phyloP scores from a whole-genome alignment of 2,797 vertebrate genomes.

The Fringilla coelebs region DNA sequence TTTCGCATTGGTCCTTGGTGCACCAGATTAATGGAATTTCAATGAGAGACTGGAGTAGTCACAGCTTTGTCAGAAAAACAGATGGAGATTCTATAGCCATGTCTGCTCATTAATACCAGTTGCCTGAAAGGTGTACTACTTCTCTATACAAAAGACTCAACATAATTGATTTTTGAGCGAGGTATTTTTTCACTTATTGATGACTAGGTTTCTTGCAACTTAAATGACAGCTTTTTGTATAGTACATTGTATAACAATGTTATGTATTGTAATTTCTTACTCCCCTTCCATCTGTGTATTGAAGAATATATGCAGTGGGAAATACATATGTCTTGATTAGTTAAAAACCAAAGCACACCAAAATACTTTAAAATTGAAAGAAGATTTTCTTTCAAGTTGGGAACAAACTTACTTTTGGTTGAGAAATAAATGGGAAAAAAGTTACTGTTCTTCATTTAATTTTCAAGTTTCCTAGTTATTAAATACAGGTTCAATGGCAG shows the following conservation, averaged over 20 bases:
- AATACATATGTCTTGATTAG: conserved; percentile 11
- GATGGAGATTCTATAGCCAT: conserved; percentile 83
- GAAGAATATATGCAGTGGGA: conserved; percentile 1
- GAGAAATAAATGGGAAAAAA: not conserved
- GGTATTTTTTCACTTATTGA: conserved; percentile 75
- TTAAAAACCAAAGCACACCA: not conserved
- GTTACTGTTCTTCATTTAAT: not conserved
- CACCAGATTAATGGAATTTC: conserved; percentile 85
- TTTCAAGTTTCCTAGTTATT: not conserved
- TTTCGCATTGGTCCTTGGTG: conserved; percentile 79
- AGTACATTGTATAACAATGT: conserved; percentile 52
- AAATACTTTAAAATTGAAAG: not conserved
- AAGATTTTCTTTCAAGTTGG: not conserved
- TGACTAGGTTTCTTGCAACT: conserved; percentile 72
- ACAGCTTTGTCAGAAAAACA: conserved; percentile 84
- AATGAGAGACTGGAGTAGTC: conserved; percentile 80
- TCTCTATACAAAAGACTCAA: conserved; percentile 79
- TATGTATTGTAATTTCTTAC: conserved; percentile 53
- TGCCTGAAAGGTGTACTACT: conserved; percentile 81
- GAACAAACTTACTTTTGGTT: not conserved
- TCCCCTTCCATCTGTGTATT: conserved; percentile 33
- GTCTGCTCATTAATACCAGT: conserved; percentile 83
- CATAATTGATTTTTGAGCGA: conserved; percentile 82
- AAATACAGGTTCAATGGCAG: not conserved
- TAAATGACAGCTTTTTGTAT: conserved; percentile 71